phyloP scores from a whole-genome alignment of 2,888 invertebrate genomes.

The Chymomyza caudatula region DNA sequence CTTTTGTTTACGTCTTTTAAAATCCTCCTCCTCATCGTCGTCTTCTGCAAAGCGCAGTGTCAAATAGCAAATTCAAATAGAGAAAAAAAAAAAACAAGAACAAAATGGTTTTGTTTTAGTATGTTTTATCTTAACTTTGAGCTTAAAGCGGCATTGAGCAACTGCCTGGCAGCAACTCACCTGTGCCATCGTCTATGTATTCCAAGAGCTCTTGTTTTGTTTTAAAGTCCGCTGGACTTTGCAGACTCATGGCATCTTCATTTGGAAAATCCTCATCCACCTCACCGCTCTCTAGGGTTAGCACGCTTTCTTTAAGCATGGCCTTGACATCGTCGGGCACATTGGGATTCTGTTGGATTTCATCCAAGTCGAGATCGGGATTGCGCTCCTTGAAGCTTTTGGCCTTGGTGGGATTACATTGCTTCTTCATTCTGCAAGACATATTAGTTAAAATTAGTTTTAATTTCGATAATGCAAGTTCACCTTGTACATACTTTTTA shows the following conservation, averaged over 20 bases:
- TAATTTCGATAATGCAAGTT: neutral
- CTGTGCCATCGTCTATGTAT: conserved; percentile 77
- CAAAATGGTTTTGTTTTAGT: neutral
- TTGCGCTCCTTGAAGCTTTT: conserved; percentile 78
- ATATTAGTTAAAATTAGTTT: neutral
- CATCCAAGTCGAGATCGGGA: conserved; percentile 78
- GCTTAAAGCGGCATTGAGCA: neutral
- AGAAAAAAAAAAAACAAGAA: conserved; percentile 1
- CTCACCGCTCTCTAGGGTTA: conserved; percentile 74
- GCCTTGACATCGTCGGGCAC: conserved; percentile 78
- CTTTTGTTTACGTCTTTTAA: conserved; percentile 74
- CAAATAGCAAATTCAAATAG: conserved; percentile 3
- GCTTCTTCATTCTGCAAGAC: conserved; percentile 76
- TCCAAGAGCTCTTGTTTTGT: conserved; percentile 76
- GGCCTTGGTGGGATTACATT: conserved; percentile 77
- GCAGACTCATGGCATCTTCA: conserved; percentile 55
- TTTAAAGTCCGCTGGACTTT: conserved; percentile 73
- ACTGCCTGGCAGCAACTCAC: conserved; percentile 44
- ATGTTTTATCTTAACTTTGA: conserved; percentile 1
- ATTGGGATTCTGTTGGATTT: conserved; percentile 78
- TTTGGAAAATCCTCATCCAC: conserved; percentile 52
- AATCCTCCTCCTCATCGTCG: conserved; percentile 76
- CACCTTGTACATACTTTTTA: conserved; percentile 82
- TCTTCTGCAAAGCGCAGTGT: conserved; percentile 51
- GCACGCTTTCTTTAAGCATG: conserved; percentile 76